Evolutionary conservation across 1,140 invertebrate genomes (phyloP), one percentile per base, ranked within the genome.

Genomic region (Eumeta japonica): DNA sequence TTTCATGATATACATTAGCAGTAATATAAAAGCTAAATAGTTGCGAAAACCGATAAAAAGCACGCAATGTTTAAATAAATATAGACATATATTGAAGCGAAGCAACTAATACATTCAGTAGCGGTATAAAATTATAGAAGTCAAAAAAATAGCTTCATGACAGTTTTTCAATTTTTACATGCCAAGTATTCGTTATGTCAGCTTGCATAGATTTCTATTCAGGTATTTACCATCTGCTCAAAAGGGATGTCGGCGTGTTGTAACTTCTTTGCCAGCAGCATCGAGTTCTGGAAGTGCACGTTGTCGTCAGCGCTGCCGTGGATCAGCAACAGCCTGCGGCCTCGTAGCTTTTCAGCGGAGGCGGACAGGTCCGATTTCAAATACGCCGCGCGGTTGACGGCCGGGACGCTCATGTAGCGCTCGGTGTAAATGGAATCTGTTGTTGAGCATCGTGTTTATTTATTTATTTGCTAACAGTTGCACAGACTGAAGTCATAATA

Each of bases 391-490:
- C 80, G 65, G 62, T 96, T 97, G 30, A 88, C 86, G 16, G 79
- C 71, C 1, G 66, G 52, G 11, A 75, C 82, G 18, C 90, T 88
- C 94, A 97, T 95, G 58, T 91, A 97, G 27, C 93, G 80, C 70
- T 98, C 94, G 3, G 94, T 96, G 62, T 97, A 97, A 48, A 94
- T 91, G 15, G 94, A 89, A 80, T 97, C 94, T 97, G 64, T 28
- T n/a, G n/a, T n/a, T n/a, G n/a, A n/a, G n/a, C n/a, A n/a, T n/a
- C n/a, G n/a, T 76, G 76, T 59, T 46, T 11, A 10, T 10, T 7
- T 24, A 7, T 7, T 24, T 24, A 7, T 24, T 7, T 24, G n/a
- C n/a, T n/a, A n/a, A n/a, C n/a, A n/a, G n/a, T n/a, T n/a, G n/a
- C n/a, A n/a, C n/a, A n/a, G n/a, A n/a, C n/a, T n/a, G n/a, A n/a